These are phyloP conservation scores for Macroteleia sp. DNA, from an alignment of 2,888 invertebrate genomes.

Conservation along the genomic window DNA sequence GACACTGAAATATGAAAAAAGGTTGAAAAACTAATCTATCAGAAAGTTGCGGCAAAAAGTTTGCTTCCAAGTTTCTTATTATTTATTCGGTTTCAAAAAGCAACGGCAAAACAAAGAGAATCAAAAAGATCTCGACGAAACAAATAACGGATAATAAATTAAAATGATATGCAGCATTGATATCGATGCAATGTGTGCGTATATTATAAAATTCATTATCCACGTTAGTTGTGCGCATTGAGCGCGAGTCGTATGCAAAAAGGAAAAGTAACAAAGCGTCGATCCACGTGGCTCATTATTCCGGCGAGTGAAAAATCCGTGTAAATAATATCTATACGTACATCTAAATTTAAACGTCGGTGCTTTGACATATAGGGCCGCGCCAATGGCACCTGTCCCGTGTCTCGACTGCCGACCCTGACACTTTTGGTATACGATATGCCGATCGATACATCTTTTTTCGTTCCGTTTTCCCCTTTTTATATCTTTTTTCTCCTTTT, in stretches of 20 bases:
- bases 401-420: slow-evolving; percentile 59
- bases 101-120: no score
- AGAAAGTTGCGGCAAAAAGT: no score
- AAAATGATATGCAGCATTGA: slow-evolving; percentile 38
- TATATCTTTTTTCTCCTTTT: background rate
- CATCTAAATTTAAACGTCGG: slow-evolving; percentile 63
- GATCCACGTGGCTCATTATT: slow-evolving; percentile 38
- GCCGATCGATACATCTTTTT: slow-evolving; percentile 50
- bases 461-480: background rate
- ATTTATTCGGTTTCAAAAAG: no score
- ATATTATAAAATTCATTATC: slow-evolving; percentile 41
- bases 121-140: no score
- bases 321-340: slow-evolving; percentile 59
- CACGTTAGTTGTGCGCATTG: slow-evolving; percentile 27
- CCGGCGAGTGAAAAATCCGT: slow-evolving; percentile 53
- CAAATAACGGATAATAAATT: slow-evolving; percentile 43
- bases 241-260: slow-evolving; percentile 12
- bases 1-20: no score
- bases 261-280: slow-evolving; percentile 26
- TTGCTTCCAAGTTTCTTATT: no score
- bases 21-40: no score
- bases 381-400: slow-evolving; percentile 53
- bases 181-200: slow-evolving; percentile 13
- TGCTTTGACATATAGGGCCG: slow-evolving; percentile 55
- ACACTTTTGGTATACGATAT: slow-evolving; percentile 60